Base-by-base conservation (phyloP, 2,888 invertebrate species). In the Phoenoteleia sp. region DNA sequence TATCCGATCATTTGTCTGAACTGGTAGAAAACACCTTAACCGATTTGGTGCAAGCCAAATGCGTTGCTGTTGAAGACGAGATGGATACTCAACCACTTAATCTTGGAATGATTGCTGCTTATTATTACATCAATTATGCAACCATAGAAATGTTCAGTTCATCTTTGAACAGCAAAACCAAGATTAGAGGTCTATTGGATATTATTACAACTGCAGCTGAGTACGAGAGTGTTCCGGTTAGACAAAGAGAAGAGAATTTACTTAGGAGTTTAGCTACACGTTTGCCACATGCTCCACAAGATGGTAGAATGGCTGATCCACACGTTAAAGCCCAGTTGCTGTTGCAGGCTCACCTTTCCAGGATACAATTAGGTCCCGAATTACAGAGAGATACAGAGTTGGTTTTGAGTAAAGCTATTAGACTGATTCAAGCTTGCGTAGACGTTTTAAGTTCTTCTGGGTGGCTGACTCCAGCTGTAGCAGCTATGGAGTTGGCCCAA, bases 91-190 rank as follows among this genome's bases (percentile, higher is more conserved):
- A 98, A 81, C 99, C 99, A 0, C 95, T 99, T 36, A 99, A 99
- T 95, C 94, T 99, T 92, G 99, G 99, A 92, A 99, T 99, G 99
- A 99, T 99, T 93, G 99, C 99, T 0, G 99, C 99, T 0, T 99
- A 99, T 94, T 99, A 99, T 94, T 99, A 99, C 94, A 99, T 99
- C 91, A 99, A 99, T 94, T 99, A 99, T 91, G 99, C 99, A 0
- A 99, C 99, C 0, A 99, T 99, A 79, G 99, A 99, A 94, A 94
- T 99, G 89, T 99, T 99, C 95, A 99, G 99, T 92, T 96, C 99
- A 91, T 99, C 99, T 0, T 94, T 99, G 58, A 99, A 99, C 88
- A 98, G 96, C 90, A 99, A 99, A 94, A 99, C 99, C 0, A 99
- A 99, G 94, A 98, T 99, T 82, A 96, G 99, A 11, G 99, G 99